phyloP scores from a whole-genome alignment of 2,888 invertebrate species.

The Magallana nippona region DNA sequence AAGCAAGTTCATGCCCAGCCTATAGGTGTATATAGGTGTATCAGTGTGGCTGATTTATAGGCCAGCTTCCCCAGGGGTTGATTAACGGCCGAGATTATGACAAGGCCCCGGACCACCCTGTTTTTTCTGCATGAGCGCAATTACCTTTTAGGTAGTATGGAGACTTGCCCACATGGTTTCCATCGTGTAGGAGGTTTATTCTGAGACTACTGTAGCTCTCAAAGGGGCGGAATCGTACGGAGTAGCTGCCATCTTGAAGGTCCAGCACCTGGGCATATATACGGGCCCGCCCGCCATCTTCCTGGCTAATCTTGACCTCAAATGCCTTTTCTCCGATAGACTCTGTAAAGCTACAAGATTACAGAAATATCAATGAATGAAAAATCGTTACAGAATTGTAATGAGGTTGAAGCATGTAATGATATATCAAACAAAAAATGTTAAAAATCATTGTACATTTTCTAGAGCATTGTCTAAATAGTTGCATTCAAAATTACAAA shows the following conservation, averaged over 20 bases:
- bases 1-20: constrained; percentile 13
- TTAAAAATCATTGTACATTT: too few species aligned
- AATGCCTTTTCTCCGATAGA: constrained; percentile 81
- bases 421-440: too few species aligned
- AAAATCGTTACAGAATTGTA: background rate
- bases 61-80: background rate
- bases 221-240: constrained; percentile 65
- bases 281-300: constrained; percentile 79
- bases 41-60: constrained; percentile 13
- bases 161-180: constrained; percentile 84
- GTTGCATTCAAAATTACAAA: too few species aligned
- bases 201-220: constrained; percentile 85
- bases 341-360: constrained; percentile 82
- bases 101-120: constrained; percentile 5
- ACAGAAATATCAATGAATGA: background rate
- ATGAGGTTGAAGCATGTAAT: too few species aligned
- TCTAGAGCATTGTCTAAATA: too few species aligned
- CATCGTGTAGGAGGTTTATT: constrained; percentile 86
- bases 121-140: background rate
- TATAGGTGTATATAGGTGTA: constrained; percentile 10
- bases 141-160: constrained; percentile 85
- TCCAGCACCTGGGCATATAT: constrained; percentile 89
- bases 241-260: constrained; percentile 82
- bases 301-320: constrained; percentile 82
- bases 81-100: constrained; percentile 24